These are phyloP conservation scores for Huso huso DNA, from an alignment of 2,797 vertebrate species.

Conservation along the genomic window DNA sequence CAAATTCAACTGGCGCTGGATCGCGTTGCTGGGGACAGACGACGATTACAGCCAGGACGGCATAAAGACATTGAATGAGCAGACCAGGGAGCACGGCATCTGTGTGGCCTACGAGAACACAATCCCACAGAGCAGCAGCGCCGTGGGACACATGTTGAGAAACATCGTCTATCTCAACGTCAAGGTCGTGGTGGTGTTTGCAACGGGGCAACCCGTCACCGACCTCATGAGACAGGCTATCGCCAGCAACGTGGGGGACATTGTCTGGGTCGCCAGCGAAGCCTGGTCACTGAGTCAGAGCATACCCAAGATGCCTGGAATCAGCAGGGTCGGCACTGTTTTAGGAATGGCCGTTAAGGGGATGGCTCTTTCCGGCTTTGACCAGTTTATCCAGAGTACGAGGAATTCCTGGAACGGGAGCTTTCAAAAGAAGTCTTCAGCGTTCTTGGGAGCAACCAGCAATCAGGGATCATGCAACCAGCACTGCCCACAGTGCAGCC, in stretches of 20 bases:
- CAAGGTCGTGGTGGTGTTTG: constrained; percentile 62
- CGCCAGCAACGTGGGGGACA: constrained; percentile 46
- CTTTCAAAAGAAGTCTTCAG: neutral
- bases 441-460: rapidly evolving
- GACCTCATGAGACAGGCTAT: constrained; percentile 56
- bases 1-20: constrained; percentile 68
- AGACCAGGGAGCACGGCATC: constrained; percentile 36
- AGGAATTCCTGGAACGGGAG: neutral
- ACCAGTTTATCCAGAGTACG: constrained; percentile 44
- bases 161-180: constrained; percentile 50
- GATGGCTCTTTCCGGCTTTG: constrained; percentile 43
- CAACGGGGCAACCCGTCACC: constrained; percentile 46
- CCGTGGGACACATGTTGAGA: constrained; percentile 46
- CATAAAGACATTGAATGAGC: constrained; percentile 46
- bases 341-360: constrained; percentile 55
- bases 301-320: constrained; percentile 43
- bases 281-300: constrained; percentile 54
- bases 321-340: constrained; percentile 54
- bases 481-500: constrained; percentile 42
- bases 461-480: constrained; percentile 42
- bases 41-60: constrained; percentile 63
- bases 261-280: constrained; percentile 74
- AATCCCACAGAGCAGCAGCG: constrained; percentile 34
- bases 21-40: constrained; percentile 62
- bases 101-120: constrained; percentile 68